These are phyloP conservation scores for Xenus cinereus DNA, from an alignment of 2,113 vertebrate species.

Conservation along the genomic window DNA sequence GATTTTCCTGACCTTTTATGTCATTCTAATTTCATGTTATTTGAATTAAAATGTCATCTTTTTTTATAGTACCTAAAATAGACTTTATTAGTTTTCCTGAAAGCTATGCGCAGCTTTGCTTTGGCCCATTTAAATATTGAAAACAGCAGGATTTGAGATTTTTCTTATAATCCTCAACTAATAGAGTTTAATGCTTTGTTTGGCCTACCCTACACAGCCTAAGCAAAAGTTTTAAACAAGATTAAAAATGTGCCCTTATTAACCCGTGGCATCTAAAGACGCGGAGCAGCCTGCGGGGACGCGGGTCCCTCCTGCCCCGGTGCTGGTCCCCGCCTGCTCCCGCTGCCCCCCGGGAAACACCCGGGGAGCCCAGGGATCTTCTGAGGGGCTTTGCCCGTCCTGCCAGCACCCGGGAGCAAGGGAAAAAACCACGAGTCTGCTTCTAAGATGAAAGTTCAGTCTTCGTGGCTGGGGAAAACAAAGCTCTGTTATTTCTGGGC, in stretches of 20 bases:
- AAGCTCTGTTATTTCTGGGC: background rate
- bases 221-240: constrained; percentile 65
- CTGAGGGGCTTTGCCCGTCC: background rate
- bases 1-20: constrained; percentile 39
- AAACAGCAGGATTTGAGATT: constrained; percentile 60
- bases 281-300: background rate
- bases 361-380: background rate
- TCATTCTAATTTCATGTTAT: constrained; percentile 33
- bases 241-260: constrained; percentile 62
- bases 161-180: constrained; percentile 62
- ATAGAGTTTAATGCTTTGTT: constrained; percentile 65
- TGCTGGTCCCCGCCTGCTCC: background rate
- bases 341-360: no score
- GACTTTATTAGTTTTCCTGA: constrained; percentile 53
- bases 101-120: constrained; percentile 36
- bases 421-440: background rate
- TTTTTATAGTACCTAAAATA: constrained; percentile 40
- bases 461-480: background rate
- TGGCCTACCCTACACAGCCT: constrained; percentile 32
- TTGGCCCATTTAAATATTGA: constrained; percentile 52
- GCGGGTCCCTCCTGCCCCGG: background rate
- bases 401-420: background rate
- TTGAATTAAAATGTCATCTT: constrained; percentile 40
- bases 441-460: background rate
- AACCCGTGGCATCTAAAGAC: constrained; percentile 8